phyloP scores from a whole-genome alignment of 2,113 vertebrate species.

The Candoia aspera region DNA sequence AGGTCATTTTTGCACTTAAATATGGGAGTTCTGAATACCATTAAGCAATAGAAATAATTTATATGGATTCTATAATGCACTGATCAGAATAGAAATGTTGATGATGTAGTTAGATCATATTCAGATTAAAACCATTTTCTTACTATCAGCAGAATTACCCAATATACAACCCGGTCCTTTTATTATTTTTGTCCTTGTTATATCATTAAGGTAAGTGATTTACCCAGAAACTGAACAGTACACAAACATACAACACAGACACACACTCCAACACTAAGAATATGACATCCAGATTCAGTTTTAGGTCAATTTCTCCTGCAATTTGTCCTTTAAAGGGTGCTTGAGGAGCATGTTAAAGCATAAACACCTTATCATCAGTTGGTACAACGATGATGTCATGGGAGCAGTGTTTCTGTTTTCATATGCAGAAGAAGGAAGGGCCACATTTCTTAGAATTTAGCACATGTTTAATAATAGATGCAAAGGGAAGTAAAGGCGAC shows the following conservation, averaged over 20 bases:
- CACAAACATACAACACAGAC: neutral
- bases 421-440: neutral
- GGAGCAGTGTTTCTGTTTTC: neutral
- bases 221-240: neutral
- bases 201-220: neutral
- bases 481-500: too few relatives aligned
- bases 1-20: constrained; percentile 63
- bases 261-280: neutral
- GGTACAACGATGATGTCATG: neutral
- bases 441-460: neutral
- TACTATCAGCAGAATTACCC: neutral
- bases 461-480: neutral
- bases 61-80: neutral
- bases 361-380: neutral
- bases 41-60: constrained; percentile 38
- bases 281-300: neutral
- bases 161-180: neutral
- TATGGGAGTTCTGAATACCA: constrained; percentile 25
- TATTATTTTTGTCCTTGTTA: neutral
- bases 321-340: neutral
- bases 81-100: neutral
- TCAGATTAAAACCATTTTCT: neutral
- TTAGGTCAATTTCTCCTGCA: neutral
- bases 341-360: neutral
- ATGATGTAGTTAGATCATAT: neutral